Evolutionary conservation across 2,797 vertebrate genomes (phyloP), one percentile per base, ranked within the genome.

Genomic region (Intellagama lesueurii): DNA sequence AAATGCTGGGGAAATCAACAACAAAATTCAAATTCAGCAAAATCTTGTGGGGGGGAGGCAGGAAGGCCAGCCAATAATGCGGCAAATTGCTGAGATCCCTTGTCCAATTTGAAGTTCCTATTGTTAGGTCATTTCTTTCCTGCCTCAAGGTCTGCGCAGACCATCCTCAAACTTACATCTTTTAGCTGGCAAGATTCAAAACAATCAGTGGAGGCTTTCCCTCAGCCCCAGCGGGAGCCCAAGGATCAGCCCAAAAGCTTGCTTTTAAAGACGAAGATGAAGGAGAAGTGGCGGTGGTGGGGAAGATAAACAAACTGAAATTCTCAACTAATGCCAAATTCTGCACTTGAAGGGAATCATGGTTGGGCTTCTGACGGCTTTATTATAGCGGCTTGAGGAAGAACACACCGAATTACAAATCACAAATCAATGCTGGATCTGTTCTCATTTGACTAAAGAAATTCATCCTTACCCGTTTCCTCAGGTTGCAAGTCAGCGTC

Each of bases 401-500:
- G 78, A 72, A 60, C 14, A 7, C 17, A 44, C 52, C 30, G 8
- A n/a, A 40, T 60, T 24, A 32, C 26, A 17, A 52, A 49, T 40
- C 19, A 75, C 7, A 19, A 2, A 19, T 12, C 17, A 17, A 35
- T 69, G 22, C 64, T 7, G 14, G 56, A 19, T 1, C 26, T 6
- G 28, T 9, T 40, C 40, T 40, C 40, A 40, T 40, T 40, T 56
- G 14, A 56, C 52, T 78, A 16, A 83, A 69, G 30, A 44, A 40
- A 84, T 77, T n/a, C 0, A 0, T 64, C 5, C 98, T 97, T 98
- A 99, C 98, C 98, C 99, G 90, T 93, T 99, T 99, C 95, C 99
- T 98, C 87, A 99, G 96, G 93, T 99, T 99, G 97, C 98, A 99
- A 93, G 98, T 99, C 94, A 99, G 98, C 0, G 99, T 97, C 92